Base-by-base conservation (phyloP, 2,113 vertebrate species). In the Picathartes gymnocephalus region DNA sequence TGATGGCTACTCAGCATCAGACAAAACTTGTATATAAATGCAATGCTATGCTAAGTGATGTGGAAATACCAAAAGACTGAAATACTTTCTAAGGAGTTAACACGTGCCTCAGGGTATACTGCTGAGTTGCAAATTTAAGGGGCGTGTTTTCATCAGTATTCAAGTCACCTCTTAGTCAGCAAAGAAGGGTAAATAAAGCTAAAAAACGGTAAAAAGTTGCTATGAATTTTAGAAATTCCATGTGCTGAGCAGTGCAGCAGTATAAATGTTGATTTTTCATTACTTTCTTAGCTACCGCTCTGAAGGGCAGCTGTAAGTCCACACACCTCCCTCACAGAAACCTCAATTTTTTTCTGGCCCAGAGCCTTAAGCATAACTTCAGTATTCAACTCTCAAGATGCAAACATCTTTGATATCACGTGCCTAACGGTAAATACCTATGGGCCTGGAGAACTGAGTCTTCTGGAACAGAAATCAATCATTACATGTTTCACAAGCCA, bases 11-110 rank as follows among this genome's bases (percentile, higher is more conserved):
- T 92, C 51, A 61, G 74, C 74, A 76, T 66, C 76, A 82, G 51
- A 78, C 73, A 93, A 77, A 84, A 87, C 56, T 61, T 51, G n/a
- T 58, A 39, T 68, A 54, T 77, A 81, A 93, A 84, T 61, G 74
- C 74, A 83, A 50, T 31, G n/a, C 51, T 68, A 71, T 78, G 80
- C 39, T 74, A 96, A 96, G 69, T 40, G 81, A 92, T 81, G 86
- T 88, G 83, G 92, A 93, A 95, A 93, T 66, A 70, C 60, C 27
- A 47, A 66, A 84, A 57, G 92, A 91, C 83, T 47, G 86, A 92
- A 95, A 73, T 91, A 94, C 92, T 92, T 95, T 93, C 60, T 81
- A 91, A 78, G 48, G 83, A 84, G 56, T 42, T 95, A 93, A 56
- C 56, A 7, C 21, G 48, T 81, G 86, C 92, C 95, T 73, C 28